Base-by-base conservation (phyloP, 2,113 vertebrate genomes). In the Bettongia penicillata region DNA sequence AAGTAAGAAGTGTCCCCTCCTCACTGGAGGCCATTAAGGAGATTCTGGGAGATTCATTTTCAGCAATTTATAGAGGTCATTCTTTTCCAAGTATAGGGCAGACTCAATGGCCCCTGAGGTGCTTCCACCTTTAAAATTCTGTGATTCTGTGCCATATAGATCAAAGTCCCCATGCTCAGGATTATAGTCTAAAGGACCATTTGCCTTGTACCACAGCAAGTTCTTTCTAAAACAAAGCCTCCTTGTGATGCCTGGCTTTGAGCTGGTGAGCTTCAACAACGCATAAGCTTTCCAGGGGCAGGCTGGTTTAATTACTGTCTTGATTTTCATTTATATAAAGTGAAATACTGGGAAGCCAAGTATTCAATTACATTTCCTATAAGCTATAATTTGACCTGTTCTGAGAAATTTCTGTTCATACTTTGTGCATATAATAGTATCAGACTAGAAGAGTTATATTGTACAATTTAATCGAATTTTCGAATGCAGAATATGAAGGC, bases 321-420 rank as follows among this genome's bases (percentile, higher is more conserved):
- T 84, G 68, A 43, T 84, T 84, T 84, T 84, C 68, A 84, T 84
- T 84, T 84, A 22, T 11, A 84, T 84, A n/a, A 84, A 84, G 68
- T 84, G 68, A 84, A 84, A 84, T 84, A n/a, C 68, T 84, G 68
- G 68, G 68, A 84, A 84, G n/a, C n/a, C 68, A 84, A 43, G n/a
- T 84, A 84, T 84, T 84, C 68, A 84, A 84, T 84, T 84, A 84
- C 68, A 84, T 43, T 84, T 84, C 37, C n/a, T 84, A 84, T 84
- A 84, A 84, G 68, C n/a, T 43, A 2, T n/a, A 43, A 23, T 84
- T 84, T 84, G 68, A 84, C 68, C 68, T 96, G 91, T 94, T 98
- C 94, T 89, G 93, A 96, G 96, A 96, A 97, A 94, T 98, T 96
- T 96, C 97, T 94, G 90, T 94, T 90, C 92, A 53, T 90, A 93